phyloP scores from a whole-genome alignment of 1,140 invertebrate genomes.

The Conus ventricosus region DNA sequence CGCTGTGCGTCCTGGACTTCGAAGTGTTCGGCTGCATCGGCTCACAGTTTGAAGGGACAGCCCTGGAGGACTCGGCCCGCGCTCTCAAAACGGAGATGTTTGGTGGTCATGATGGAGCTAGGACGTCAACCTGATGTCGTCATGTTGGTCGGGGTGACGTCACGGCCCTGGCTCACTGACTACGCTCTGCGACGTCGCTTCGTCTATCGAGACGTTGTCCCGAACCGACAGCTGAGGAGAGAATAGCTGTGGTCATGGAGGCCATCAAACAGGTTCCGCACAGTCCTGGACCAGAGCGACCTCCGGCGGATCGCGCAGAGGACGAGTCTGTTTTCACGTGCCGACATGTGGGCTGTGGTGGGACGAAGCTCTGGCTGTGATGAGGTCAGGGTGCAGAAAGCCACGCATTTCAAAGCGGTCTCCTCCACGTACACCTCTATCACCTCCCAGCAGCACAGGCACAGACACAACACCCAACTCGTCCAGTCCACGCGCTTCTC shows the following conservation, averaged over 20 bases:
- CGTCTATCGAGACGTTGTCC: neutral
- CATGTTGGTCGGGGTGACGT: neutral
- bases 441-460: neutral
- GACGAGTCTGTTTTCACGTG: neutral
- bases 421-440: neutral
- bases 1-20: neutral
- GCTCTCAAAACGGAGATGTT: neutral
- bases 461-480: neutral
- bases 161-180: neutral
- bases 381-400: neutral
- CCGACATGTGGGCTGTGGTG: neutral
- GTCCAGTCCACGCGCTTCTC: neutral
- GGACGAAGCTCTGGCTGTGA: neutral
- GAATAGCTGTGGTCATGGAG: neutral
- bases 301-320: neutral
- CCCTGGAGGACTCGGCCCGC: neutral
- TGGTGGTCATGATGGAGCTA: neutral
- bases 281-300: neutral
- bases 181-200: neutral
- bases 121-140: neutral
- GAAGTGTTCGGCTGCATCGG: neutral
- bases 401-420: neutral
- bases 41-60: neutral
- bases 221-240: neutral
- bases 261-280: neutral